Conservation (phyloP, 2,888 invertebrate genomes). For the Conops quadrifasciatus region DNA sequence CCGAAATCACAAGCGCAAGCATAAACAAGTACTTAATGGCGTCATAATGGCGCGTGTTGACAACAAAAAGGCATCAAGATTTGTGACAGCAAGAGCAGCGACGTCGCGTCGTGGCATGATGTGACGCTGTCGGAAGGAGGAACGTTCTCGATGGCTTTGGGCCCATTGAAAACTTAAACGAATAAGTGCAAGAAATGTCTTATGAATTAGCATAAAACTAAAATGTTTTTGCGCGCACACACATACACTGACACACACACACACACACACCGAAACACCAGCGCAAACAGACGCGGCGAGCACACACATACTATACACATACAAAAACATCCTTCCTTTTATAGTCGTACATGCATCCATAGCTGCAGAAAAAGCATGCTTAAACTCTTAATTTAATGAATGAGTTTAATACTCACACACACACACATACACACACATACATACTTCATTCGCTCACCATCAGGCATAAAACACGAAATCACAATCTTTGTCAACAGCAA, state of each 20-base stretch:
- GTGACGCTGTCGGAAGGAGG: neutral
- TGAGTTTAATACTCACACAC: slow-evolving; percentile 37
- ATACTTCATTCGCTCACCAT: no score
- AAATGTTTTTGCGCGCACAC: slow-evolving; percentile 26
- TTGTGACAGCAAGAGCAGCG: slow-evolving; percentile 6
- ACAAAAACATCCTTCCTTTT: no score
- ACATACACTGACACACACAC: slow-evolving; percentile 5
- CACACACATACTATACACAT: no score
- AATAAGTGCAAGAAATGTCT: slow-evolving; percentile 16
- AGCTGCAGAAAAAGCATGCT: no score
- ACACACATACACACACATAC: slow-evolving; percentile 6
- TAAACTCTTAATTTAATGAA: no score
- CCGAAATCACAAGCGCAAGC: slow-evolving; percentile 41
- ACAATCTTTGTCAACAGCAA: slow-evolving; percentile 40
- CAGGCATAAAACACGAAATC: slow-evolving; percentile 41
- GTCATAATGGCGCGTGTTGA: slow-evolving; percentile 53
- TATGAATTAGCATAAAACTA: slow-evolving; percentile 39
- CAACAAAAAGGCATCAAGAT: slow-evolving; percentile 52
- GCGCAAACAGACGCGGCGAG: no score
- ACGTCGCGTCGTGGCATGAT: neutral
- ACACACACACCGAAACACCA: slow-evolving; percentile 21
- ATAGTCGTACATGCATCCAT: no score
- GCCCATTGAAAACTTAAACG: neutral
- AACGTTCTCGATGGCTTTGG: no score
- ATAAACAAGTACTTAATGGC: slow-evolving; percentile 55